These are phyloP conservation scores for Lepisosteus osseus DNA, from an alignment of 2,113 vertebrate species.

Conservation along the genomic window DNA sequence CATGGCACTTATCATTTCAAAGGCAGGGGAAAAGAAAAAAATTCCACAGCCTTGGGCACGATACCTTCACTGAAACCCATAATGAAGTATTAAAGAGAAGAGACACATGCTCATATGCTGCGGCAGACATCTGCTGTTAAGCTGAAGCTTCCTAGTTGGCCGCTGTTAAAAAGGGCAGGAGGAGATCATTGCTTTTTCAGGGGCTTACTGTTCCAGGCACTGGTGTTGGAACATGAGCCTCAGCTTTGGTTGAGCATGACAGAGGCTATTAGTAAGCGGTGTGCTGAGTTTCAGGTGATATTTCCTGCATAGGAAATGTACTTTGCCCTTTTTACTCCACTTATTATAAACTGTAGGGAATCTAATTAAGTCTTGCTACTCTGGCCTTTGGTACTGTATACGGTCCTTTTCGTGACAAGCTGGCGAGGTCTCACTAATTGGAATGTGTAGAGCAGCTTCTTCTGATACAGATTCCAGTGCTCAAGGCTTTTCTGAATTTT, in stretches of 20 bases:
- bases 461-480: no score
- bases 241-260: not conserved
- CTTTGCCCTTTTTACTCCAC: not conserved
- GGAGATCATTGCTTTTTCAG: no score
- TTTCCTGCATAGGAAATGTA: not conserved
- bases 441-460: no score
- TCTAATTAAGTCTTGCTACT: not conserved
- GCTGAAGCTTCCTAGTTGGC: not conserved
- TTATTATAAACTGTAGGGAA: not conserved
- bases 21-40: not conserved
- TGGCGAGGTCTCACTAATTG: no score
- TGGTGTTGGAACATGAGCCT: no score
- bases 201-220: no score
- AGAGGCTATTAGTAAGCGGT: not conserved
- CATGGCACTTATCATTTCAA: not conserved
- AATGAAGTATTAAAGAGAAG: not conserved
- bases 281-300: slow-evolving; percentile 9
- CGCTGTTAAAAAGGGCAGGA: not conserved
- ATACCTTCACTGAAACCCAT: not conserved
- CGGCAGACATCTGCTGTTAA: not conserved
- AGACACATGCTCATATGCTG: not conserved
- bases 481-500: no score
- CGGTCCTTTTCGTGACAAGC: no score
- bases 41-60: slow-evolving; percentile 7
- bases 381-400: not conserved